Evolutionary conservation across 1,140 invertebrate species (phyloP).

Genomic region (Rhagoletis zephyria): DNA sequence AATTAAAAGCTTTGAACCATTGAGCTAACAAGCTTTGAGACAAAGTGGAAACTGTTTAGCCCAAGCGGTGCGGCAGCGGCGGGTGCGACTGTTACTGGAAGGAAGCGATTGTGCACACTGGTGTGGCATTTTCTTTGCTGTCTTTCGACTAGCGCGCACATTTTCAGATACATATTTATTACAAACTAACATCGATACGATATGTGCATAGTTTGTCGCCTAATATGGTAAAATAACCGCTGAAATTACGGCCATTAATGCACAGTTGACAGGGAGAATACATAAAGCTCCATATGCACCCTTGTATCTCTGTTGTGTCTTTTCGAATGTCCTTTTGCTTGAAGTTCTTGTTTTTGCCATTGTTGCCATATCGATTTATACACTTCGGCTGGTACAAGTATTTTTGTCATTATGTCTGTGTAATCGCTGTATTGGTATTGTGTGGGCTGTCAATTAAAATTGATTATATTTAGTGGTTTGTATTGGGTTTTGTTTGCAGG

Average conservation of each 20-base stretch:
- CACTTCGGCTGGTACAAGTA: neutral
- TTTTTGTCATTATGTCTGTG: neutral
- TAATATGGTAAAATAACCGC: neutral
- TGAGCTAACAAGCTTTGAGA: constrained; percentile 51
- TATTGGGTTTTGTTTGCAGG: constrained; percentile 51
- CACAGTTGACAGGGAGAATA: neutral
- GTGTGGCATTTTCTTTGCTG: neutral
- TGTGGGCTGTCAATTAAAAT: constrained; percentile 54
- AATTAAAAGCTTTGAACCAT: constrained; percentile 55
- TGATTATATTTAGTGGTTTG: constrained; percentile 53
- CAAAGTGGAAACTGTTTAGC: neutral
- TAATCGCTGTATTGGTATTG: constrained; percentile 27
- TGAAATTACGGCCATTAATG: neutral
- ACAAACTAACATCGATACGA: neutral
- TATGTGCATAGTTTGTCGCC: neutral
- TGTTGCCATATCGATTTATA: neutral
- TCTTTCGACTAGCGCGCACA: too few relatives aligned
- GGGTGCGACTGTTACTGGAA: too few relatives aligned
- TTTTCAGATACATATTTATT: too few relatives aligned
- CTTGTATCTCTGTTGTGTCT: neutral
- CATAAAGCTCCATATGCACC: neutral
- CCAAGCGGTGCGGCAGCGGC: neutral
- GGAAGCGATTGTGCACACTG: neutral
- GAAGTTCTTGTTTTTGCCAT: neutral
- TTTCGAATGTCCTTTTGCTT: neutral